Conservation (phyloP, 2,113 vertebrate genomes). For the Micronycteris hirsuta region DNA sequence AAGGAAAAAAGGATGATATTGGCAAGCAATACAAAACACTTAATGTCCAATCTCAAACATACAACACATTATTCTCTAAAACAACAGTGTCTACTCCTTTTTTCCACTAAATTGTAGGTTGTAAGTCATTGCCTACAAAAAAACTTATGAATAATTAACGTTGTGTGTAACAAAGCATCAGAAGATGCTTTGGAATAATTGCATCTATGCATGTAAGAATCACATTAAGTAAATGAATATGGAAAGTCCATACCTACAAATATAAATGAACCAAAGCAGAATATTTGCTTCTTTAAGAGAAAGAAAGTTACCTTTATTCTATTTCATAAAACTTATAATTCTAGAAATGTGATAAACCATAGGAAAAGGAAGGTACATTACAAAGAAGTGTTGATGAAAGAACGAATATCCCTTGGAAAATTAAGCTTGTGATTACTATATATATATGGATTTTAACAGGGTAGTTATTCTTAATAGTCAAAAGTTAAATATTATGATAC, state of each 20-base stretch:
- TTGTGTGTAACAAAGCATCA: background rate
- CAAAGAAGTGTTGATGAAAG: background rate
- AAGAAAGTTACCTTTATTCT: background rate
- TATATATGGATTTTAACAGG: background rate
- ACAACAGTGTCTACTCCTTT: background rate
- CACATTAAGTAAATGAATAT: conserved; percentile 42
- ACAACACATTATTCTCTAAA: background rate
- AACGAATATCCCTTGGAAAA: background rate
- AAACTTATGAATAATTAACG: background rate
- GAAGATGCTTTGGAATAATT: conserved; percentile 23
- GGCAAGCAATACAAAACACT: background rate
- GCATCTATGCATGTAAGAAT: background rate
- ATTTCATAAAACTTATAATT: background rate
- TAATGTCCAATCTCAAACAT: background rate
- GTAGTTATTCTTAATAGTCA: background rate
- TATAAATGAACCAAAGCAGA: background rate
- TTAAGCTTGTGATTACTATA: background rate
- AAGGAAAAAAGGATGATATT: background rate
- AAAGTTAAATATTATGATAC: background rate
- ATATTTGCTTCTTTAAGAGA: background rate
- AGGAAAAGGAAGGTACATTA: background rate
- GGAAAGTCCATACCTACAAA: background rate
- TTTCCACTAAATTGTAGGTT: background rate
- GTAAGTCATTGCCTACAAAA: background rate
- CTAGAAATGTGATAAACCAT: background rate